Conservation (phyloP, 2,797 vertebrate genomes). For the Gouania willdenowi region DNA sequence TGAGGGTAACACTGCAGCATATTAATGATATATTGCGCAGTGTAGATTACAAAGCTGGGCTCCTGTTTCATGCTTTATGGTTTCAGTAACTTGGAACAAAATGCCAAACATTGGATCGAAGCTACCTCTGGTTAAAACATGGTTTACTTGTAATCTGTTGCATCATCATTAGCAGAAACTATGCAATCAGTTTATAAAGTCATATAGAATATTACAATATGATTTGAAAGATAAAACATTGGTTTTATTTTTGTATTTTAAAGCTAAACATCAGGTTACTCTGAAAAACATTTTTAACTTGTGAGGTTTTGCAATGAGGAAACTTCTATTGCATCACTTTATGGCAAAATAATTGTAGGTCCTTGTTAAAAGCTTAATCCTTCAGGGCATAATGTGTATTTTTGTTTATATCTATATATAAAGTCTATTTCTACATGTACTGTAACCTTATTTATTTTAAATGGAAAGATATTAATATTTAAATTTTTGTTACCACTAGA, state of each 20-base stretch:
- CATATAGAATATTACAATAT: conserved; percentile 12
- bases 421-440: too few species aligned
- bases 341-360: conserved; percentile 38
- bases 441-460: too few species aligned
- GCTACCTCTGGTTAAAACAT: conserved; percentile 42
- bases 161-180: conserved; percentile 46
- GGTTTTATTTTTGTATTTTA: too few species aligned
- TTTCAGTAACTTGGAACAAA: conserved; percentile 62
- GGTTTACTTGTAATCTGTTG: conserved; percentile 51
- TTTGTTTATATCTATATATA: too few species aligned
- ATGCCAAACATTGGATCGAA: conserved; percentile 52
- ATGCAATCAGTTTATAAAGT: conserved; percentile 5
- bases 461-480: too few species aligned
- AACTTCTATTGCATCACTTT: conserved; percentile 22
- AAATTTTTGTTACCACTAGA: conserved; percentile 3
- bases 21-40: conserved; percentile 76
- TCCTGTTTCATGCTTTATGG: conserved; percentile 59
- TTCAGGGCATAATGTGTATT: too few species aligned
- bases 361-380: too few species aligned
- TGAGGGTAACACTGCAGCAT: conserved; percentile 74
- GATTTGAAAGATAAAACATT: too few species aligned
- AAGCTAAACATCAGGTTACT: too few species aligned
- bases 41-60: conserved; percentile 73
- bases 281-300: background rate
- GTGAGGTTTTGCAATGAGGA: too few species aligned